Percentiles rank a stretch among this genome's conserved stretches.
These are phyloP conservation scores for Ornithoptera alexandrae DNA, from an alignment of 2,888 invertebrate species.

Conservation along the genomic window DNA sequence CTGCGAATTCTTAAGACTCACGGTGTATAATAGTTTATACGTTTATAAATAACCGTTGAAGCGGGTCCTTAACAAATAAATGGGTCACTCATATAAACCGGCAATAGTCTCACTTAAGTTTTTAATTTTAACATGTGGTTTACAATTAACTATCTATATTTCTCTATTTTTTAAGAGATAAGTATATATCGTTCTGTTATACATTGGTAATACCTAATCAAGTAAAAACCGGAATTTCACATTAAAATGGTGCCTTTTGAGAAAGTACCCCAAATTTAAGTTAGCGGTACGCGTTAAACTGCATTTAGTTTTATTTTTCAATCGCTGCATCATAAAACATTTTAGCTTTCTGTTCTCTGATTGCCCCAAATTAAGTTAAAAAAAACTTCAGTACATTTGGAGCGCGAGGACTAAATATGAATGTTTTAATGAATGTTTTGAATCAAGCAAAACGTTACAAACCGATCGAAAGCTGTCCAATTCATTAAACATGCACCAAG, in stretches of 20 bases:
- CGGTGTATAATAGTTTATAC: slow-evolving; percentile 45
- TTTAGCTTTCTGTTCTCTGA: slow-evolving; percentile 45
- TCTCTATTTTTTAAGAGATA: not conserved
- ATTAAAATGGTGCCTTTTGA: slow-evolving; percentile 41
- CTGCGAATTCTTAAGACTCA: slow-evolving; percentile 47
- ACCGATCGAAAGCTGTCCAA: slow-evolving; percentile 50
- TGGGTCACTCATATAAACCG: slow-evolving; percentile 9
- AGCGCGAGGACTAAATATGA: slow-evolving; percentile 46
- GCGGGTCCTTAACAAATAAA: slow-evolving; percentile 34
- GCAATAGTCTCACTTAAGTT: not conserved
- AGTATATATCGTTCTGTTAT: not conserved
- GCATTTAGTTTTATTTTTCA: slow-evolving; percentile 50
- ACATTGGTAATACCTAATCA: not conserved
- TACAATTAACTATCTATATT: too few relatives aligned
- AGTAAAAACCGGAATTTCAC: slow-evolving; percentile 26
- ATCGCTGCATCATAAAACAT: slow-evolving; percentile 38
- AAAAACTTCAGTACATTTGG: slow-evolving; percentile 30
- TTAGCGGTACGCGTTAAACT: slow-evolving; percentile 50
- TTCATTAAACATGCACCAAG: slow-evolving; percentile 56
- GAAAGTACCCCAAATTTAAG: slow-evolving; percentile 57
- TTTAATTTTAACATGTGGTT: not conserved
- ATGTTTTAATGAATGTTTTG: slow-evolving; percentile 44
- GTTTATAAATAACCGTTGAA: slow-evolving; percentile 38
- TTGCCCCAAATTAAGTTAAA: slow-evolving; percentile 41
- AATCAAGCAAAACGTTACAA: slow-evolving; percentile 50